phyloP scores from a whole-genome alignment of 2,888 invertebrate genomes.

The Rhimphoctona megacephalus region DNA sequence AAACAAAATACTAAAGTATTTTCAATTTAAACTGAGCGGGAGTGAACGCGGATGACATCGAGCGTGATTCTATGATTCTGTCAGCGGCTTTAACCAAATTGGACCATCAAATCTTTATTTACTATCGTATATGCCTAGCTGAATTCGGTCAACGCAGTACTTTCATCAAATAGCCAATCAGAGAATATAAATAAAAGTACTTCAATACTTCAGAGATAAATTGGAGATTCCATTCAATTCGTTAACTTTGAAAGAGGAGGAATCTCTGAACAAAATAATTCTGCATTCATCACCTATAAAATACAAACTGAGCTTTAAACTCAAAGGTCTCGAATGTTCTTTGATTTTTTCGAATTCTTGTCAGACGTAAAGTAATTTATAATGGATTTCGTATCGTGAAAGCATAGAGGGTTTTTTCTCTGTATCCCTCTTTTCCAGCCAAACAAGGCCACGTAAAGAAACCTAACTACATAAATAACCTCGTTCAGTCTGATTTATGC shows the following conservation, averaged over 20 bases:
- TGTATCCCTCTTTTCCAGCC: not conserved
- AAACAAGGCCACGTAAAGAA: not conserved
- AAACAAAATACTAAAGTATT: conserved; percentile 9
- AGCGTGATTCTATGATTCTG: conserved; percentile 5
- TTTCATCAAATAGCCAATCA: not conserved
- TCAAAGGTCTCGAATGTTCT: not conserved
- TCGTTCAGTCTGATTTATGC: conserved; percentile 65
- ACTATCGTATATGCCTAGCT: not conserved
- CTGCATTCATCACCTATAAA: conserved; percentile 1
- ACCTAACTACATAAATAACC: conserved; percentile 12
- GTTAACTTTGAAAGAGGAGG: not conserved
- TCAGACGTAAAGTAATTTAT: conserved; percentile 8
- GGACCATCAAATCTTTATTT: conserved; percentile 10
- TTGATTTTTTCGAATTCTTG: not conserved
- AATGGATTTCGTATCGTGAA: not conserved
- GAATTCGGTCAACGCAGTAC: conserved; percentile 6
- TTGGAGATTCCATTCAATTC: conserved; percentile 1
- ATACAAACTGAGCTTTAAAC: not conserved
- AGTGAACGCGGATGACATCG: not conserved
- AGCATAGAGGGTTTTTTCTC: not conserved
- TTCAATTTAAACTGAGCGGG: not conserved
- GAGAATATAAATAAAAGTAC: not conserved
- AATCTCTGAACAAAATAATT: not conserved
- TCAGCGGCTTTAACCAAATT: conserved; percentile 6
- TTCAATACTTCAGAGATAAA: not conserved